phyloP scores from a whole-genome alignment of 2,888 invertebrate genomes.

The Eupithecia centaureata region DNA sequence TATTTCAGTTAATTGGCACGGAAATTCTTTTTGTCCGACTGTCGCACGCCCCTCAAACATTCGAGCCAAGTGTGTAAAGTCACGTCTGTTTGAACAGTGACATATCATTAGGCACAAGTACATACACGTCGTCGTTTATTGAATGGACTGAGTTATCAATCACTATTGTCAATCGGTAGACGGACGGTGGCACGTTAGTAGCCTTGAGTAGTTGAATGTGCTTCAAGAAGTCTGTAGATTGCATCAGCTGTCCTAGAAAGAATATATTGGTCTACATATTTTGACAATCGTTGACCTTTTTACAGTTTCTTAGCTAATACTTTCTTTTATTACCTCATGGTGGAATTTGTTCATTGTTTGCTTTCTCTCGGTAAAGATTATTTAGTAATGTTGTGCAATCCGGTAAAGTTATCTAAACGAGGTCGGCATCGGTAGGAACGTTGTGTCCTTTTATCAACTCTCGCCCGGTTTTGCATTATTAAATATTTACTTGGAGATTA shows the following conservation, averaged over 20 bases:
- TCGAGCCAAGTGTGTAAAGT: constrained; percentile 15
- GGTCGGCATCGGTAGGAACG: neutral
- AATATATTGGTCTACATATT: constrained; percentile 11
- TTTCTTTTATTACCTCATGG: constrained; percentile 22
- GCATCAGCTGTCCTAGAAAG: constrained; percentile 32
- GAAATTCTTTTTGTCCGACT: neutral
- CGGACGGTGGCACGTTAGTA: constrained; percentile 14
- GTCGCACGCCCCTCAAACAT: neutral
- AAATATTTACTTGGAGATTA: neutral
- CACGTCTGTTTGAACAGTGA: constrained; percentile 18
- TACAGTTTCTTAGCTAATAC: constrained; percentile 14
- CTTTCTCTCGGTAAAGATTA: neutral
- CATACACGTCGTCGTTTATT: constrained; percentile 20
- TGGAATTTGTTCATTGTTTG: neutral
- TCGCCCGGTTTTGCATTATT: neutral
- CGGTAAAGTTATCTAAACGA: constrained; percentile 7
- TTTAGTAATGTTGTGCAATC: constrained; percentile 25
- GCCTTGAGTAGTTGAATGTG: constrained; percentile 19
- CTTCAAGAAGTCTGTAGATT: constrained; percentile 27
- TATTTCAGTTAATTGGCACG: neutral
- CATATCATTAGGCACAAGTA: constrained; percentile 1
- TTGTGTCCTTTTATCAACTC: neutral
- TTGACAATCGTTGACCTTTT: constrained; percentile 1
- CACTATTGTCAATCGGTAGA: constrained; percentile 27
- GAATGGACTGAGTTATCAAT: constrained; percentile 30